These are phyloP conservation scores for Euphysa ruthae DNA, from an alignment of 30 jellyfish, hydroid and myxozoan species.

Conservation along the genomic window DNA sequence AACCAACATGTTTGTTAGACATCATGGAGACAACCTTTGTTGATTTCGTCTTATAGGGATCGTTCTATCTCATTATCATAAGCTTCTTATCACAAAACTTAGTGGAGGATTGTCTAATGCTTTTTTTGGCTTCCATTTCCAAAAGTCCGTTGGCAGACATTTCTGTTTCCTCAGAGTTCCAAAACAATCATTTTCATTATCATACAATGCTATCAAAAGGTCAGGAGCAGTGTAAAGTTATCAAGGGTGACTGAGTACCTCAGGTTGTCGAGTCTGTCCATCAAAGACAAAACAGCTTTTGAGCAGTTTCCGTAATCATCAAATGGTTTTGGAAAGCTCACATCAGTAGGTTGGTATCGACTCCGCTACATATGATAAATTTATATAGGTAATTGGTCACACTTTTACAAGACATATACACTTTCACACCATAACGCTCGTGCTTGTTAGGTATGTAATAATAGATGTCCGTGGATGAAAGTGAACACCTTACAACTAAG, in stretches of 20 bases:
- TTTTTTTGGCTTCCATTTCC: constrained; percentile 22
- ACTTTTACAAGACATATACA: no score
- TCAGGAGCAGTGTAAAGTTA: constrained; percentile 26
- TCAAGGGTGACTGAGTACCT: constrained; percentile 13
- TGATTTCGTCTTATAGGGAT: not conserved
- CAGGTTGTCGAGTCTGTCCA: not conserved
- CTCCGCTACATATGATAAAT: no score
- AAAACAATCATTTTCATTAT: constrained; percentile 7
- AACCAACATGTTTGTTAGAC: not conserved
- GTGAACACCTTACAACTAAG: no score
- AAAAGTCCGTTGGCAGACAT: not conserved
- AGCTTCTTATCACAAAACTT: not conserved
- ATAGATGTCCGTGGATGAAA: no score
- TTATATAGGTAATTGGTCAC: no score
- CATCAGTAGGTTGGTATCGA: constrained; percentile 1
- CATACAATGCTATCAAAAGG: not conserved
- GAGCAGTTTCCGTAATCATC: not conserved
- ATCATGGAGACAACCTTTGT: constrained; percentile 6
- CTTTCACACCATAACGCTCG: no score
- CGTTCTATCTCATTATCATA: constrained; percentile 15
- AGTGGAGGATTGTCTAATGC: constrained; percentile 16
- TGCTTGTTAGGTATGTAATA: no score
- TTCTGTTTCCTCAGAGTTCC: constrained; percentile 14
- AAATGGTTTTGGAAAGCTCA: not conserved
- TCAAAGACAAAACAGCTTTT: constrained; percentile 6